These are phyloP conservation scores for Chouioia cunea DNA, from an alignment of 2,888 invertebrate species.

Conservation along the genomic window DNA sequence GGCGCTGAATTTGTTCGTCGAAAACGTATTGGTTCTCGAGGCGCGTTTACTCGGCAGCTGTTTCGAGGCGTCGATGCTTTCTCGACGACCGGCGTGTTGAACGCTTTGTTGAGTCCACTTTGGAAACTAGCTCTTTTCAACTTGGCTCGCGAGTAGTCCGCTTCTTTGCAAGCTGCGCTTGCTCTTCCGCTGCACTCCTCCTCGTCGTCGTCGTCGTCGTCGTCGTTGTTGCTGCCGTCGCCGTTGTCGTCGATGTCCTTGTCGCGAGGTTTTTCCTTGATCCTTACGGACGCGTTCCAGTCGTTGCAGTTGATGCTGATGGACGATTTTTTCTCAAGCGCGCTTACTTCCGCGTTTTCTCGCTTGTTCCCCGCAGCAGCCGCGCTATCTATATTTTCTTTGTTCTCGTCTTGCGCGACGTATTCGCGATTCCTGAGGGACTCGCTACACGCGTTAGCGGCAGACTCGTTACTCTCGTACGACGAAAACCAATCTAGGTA, in stretches of 20 bases:
- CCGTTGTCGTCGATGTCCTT: neutral
- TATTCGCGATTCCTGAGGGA: neutral
- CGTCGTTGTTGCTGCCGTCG: neutral
- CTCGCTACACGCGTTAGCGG: neutral
- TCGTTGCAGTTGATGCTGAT: constrained; percentile 51
- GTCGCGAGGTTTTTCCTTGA: constrained; percentile 4
- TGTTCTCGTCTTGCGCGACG: neutral
- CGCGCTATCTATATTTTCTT: neutral
- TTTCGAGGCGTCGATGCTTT: constrained; percentile 41
- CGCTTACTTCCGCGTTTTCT: neutral
- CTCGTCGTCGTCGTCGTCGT: neutral
- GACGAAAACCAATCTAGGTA: constrained; percentile 35
- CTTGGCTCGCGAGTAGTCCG: constrained; percentile 51
- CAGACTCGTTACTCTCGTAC: neutral
- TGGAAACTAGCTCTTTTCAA: constrained; percentile 61
- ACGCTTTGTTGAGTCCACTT: constrained; percentile 59
- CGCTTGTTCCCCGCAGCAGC: neutral
- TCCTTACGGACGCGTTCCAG: constrained; percentile 35
- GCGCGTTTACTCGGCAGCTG: constrained; percentile 17
- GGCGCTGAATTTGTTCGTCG: constrained; percentile 60
- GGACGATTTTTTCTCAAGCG: constrained; percentile 42
- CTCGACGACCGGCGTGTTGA: constrained; percentile 53
- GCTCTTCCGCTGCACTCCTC: no score
- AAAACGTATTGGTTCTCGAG: constrained; percentile 7
- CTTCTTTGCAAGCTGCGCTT: no score